Base-by-base conservation (phyloP, 2,113 vertebrate genomes). In the Sula dactylatra region DNA sequence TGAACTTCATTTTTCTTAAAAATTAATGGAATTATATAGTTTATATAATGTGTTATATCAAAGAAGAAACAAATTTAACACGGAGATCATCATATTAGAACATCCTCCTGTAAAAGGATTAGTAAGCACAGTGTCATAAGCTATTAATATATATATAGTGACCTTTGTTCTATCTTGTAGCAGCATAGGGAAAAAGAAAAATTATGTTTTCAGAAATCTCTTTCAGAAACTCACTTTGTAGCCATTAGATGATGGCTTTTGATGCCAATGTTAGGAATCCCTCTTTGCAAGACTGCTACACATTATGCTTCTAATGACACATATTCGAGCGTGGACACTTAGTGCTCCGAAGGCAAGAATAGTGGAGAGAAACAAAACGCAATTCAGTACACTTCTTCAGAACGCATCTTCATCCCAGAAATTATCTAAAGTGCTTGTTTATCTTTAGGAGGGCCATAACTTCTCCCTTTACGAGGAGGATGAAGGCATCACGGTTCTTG, bases 131-230 rank as follows among this genome's bases (percentile, higher is more conserved):
- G 16, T 92, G 25, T 69, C 32, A 70, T 64, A 66, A 86, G 72
- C 61, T 84, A 42, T 77, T 88, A 88, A 80, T 94, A 81, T 89
- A 58, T 61, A 87, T 78, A 38, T 45, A 59, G 66, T 88, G 69
- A 82, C 81, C 76, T 95, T 94, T 96, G 56, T 94, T 94, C 56
- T 86, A 3, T 66, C 72, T 95, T 72, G 61, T 73, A 90, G 61
- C 66, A 86, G 45, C 82, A 32, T 9, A 47, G 40, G 45, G 65
- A 76, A 85, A 67, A 85, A 64, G 42, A 91, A 80, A 56, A 65
- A 61, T 19, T 27, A 29, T 42, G 27, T 44, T 94, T 81, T 80
- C 45, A 58, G 40, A 84, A 70, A 34, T 62, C 66, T n/a, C 22
- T 64, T 93, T 89, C 69, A 58, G 44, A 88, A 84, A 61, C 34